Evolutionary conservation across 2,888 invertebrate species (phyloP).

Genomic region (Drosophila cracens): DNA sequence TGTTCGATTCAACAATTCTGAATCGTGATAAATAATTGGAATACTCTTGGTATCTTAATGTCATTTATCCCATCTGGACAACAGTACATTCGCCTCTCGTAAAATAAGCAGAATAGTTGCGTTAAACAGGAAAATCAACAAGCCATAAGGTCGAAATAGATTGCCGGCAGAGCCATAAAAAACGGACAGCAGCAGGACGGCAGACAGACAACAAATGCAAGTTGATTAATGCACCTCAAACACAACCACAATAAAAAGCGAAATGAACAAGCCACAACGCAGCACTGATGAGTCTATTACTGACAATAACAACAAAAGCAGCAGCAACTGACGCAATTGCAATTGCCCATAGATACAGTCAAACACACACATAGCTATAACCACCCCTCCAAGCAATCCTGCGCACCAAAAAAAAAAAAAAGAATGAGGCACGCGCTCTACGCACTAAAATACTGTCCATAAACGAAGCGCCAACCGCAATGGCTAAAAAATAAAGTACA

Average conservation of each 20-base stretch:
- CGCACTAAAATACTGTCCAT: constrained; percentile 62
- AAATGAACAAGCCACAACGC: constrained; percentile 56
- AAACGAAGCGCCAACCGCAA: constrained; percentile 67
- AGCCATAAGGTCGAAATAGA: constrained; percentile 26
- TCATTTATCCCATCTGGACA: neutral
- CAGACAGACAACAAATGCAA: constrained; percentile 55
- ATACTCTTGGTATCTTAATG: neutral
- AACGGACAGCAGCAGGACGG: constrained; percentile 15
- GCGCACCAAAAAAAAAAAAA: constrained; percentile 5
- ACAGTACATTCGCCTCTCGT: neutral
- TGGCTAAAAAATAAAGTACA: constrained; percentile 75
- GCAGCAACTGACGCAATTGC: constrained; percentile 56
- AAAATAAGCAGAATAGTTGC: constrained; percentile 14
- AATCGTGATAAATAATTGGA: neutral
- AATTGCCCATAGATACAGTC: constrained; percentile 28
- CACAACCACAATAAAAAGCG: constrained; percentile 53
- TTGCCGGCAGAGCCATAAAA: constrained; percentile 52
- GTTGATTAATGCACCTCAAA: constrained; percentile 73
- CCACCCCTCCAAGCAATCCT: constrained; percentile 44
- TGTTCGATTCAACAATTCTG: neutral
- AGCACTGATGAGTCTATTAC: constrained; percentile 75
- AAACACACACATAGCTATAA: constrained; percentile 1
- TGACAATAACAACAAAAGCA: constrained; percentile 59
- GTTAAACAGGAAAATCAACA: constrained; percentile 24
- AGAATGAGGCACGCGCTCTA: constrained; percentile 39